Evolutionary conservation across 1,140 invertebrate genomes (phyloP), one percentile per base, ranked within the genome.

Genomic region (Ooceraea biroi): DNA sequence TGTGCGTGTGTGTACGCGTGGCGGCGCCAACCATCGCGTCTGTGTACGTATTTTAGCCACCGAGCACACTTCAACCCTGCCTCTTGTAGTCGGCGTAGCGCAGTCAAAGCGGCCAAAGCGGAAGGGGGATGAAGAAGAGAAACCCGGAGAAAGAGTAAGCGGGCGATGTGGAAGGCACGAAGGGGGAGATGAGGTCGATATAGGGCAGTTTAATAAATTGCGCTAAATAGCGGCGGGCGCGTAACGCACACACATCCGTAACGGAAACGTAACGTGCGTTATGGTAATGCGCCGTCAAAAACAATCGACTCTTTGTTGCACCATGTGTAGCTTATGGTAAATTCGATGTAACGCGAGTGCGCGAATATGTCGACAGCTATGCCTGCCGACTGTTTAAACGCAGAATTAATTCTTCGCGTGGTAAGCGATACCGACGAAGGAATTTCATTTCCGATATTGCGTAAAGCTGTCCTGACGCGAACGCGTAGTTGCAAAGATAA

Each of bases 171-270:
- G 19, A n/a, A 41, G 44, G 12, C 3, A 27, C 30, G 10, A 14
- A 30, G 0, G 3, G 12, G 12, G 3, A 10, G 19, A 14, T 3
- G 25, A 27, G 74, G 36, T 25, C 4, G 44, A 41, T 55, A 61
- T 36, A 57, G 50, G 48, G 41, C 66, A 73, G 88, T 83, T 90
- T 90, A 87, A 91, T 91, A 91, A 91, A 91, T 91, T 90, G 89
- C 86, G 76, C 85, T 89, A 89, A 92, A 92, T 89, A 88, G 88
- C 84, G 66, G 74, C 41, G 48, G 10, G 69, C 76, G 57, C 73
- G 55, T 36, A 55, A 25, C 30, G 30, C 12, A 14, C 27, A 22
- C 36, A 19, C 48, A n/a, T 50, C 60, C 72, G 72, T 58, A 58
- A 60, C 73, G 73, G 73, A 77, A 77, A 77, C 44, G 60, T 65